Evolutionary conservation across 1,140 invertebrate species (phyloP), one percentile per base, ranked within the genome.

Genomic region (Globodera ellingtonae): DNA sequence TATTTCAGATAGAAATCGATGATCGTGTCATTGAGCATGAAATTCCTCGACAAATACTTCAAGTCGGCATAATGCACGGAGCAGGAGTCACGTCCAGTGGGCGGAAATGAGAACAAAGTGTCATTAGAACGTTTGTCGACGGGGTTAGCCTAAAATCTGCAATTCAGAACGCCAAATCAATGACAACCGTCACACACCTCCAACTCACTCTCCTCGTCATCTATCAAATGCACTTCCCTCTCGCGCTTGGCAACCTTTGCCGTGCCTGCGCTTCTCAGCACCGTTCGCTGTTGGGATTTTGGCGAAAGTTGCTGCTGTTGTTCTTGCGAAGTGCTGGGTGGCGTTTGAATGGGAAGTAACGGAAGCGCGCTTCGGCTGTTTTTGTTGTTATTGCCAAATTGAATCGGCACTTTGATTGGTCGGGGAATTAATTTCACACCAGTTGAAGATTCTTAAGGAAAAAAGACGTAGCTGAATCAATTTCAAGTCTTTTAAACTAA

Each of bases 1-100:
- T 90, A 93, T 92, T 95, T 95, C 78, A 98, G 91, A 91, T 98
- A 98, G 91, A 98, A 98, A 90, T 98, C 95, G 86, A 98, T 95
- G 70, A 98, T 98, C 80, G 95, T 95, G 91, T 98, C 97, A 90
- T 98, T 98, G 13, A 84, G 66, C 83, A 86, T 84, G 24, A 59
- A 84, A 48, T 74, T 59, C 52, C 48, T n/a, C 10, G 50, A 59
- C 35, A 81, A 70, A 47, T 62, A 71, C 47, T 83, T 82, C 46
- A 82, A 69, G 62, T 82, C 81, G 18, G 79, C 62, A 78, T 62
- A 75, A 21, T 81, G 79, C 21, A 82, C 81, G 6, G 81, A 75
- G 48, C 70, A 80, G 8, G 44, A 52, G 21, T 81, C 50, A 5
- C 47, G 47, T n/a, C 67, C 62, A 9, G 24, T 56, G 18, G 59